Evolutionary conservation across 2,113 vertebrate species (phyloP), one percentile per base, ranked within the genome.

Genomic region (Mirza zaza): DNA sequence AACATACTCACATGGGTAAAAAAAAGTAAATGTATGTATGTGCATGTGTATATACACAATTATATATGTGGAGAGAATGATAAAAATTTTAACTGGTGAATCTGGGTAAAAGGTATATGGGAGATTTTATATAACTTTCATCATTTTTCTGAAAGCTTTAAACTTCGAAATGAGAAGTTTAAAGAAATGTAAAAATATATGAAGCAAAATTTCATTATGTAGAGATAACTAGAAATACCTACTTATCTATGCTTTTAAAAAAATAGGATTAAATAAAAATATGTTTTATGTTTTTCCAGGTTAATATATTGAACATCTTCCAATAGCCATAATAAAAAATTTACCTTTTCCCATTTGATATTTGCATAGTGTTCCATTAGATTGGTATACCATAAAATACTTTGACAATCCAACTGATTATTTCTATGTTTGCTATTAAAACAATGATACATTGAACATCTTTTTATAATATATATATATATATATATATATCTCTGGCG

Each of bases 111-210:
- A 32, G 13, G 25, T 65, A 39, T 8, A 34, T 23, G 18, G 52
- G 25, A 90, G 77, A 71, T 42, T 87, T 87, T 70, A 89, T 20
- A 71, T 27, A 71, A 77, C 15, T 73, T 50, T 75, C 68, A 71
- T 27, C 65, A 77, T 20, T 73, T 50, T 75, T 75, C 12, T 45
- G 18, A n/a, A 91, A 73, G 11, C 27, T 36, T 89, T 75, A 79
- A 23, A 52, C 76, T 97, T 84, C 32, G 63, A 94, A 94, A 50
- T n/a, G 63, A 80, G 34, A 76, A 80, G 34, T 90, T 77, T 88
- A 76, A 71, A 92, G 23, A 92, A 91, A 87, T 8, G 0, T n/a
- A 83, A 94, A 87, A 87, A 81, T 18, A 79, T 34, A 39, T 39
- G 14, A 83, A 45, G 23, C 14, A 89, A 65, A 95, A 52, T 63